phyloP scores from a whole-genome alignment of 2,113 vertebrate species.

The Argyrosomus japonicus region DNA sequence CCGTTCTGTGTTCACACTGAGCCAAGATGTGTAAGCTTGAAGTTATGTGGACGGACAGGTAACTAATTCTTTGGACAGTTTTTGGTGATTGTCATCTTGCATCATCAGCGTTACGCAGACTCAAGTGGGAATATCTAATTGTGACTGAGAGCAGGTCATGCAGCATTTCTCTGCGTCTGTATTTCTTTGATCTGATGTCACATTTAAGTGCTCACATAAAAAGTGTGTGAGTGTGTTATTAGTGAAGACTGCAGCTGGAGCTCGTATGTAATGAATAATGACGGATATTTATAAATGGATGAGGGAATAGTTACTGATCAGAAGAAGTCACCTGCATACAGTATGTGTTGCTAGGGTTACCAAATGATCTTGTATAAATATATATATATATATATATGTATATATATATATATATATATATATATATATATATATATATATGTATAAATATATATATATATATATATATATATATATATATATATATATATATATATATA shows the following conservation, averaged over 20 bases:
- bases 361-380: not conserved
- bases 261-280: not conserved
- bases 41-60: not conserved
- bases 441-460: too few relatives aligned
- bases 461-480: too few relatives aligned
- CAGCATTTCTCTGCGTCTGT: not conserved
- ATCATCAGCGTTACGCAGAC: not conserved
- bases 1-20: not conserved
- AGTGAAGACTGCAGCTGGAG: not conserved
- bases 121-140: not conserved
- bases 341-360: not conserved
- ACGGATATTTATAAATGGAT: too few relatives aligned
- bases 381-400: too few relatives aligned
- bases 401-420: too few relatives aligned
- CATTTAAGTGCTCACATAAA: not conserved
- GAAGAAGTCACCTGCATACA: not conserved
- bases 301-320: not conserved
- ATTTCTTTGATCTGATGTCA: not conserved
- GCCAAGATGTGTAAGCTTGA: not conserved
- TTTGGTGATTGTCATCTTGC: not conserved
- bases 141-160: not conserved
- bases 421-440: too few relatives aligned
- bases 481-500: not conserved
- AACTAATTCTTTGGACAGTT: not conserved
- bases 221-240: not conserved